A percentile compares a stretch with the other conserved stretches of the same genome.
phyloP scores from a whole-genome alignment of 2,797 vertebrate species.

The Acipenser ruthenus region DNA sequence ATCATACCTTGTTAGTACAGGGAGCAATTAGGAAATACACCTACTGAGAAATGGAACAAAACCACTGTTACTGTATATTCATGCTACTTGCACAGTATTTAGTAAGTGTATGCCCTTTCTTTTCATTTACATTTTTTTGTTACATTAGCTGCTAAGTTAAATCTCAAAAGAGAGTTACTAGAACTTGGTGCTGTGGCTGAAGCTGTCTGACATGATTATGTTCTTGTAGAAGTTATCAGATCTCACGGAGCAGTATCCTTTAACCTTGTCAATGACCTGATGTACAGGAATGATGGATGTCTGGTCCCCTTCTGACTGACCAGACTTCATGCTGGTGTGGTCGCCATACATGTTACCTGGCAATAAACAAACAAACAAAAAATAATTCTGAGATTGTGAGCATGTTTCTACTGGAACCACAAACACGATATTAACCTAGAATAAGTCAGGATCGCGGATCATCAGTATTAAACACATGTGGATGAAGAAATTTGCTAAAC shows the following conservation, averaged over 20 bases:
- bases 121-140: no score
- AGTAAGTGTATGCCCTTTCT: no score
- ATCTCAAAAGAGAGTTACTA: conserved; percentile 39
- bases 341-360: conserved; percentile 71
- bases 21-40: no score
- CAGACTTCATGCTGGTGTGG: conserved; percentile 65
- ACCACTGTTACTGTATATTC: no score
- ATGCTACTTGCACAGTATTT: no score
- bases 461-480: no score
- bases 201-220: conserved; percentile 87
- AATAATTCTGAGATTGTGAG: not conserved
- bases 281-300: conserved; percentile 85
- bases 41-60: no score
- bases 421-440: no score
- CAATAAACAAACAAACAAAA: conserved; percentile 17
- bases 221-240: conserved; percentile 95
- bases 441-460: no score
- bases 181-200: conserved; percentile 86
- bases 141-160: no score
- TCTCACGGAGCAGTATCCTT: conserved; percentile 80
- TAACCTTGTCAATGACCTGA: conserved; percentile 91
- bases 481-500: no score
- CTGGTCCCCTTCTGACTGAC: conserved; percentile 69
- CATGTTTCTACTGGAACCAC: not conserved
- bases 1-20: no score